Conservation (phyloP, 2,888 invertebrate genomes). For the Lypha dubia region DNA sequence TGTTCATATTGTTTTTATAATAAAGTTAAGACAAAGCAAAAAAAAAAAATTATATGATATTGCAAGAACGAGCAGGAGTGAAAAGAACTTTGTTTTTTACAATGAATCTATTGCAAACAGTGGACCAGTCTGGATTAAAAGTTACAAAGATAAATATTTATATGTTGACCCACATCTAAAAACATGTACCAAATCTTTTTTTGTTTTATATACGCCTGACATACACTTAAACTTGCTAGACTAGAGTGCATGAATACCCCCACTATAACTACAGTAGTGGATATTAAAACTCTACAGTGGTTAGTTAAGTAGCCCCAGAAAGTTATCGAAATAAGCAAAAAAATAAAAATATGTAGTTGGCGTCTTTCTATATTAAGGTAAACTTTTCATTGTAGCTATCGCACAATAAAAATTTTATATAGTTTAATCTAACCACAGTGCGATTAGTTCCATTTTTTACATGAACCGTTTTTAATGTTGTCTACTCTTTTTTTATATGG, state of each 20-base stretch:
- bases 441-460: too few species aligned
- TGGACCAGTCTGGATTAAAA: conserved; percentile 7
- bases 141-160: background rate
- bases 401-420: too few species aligned
- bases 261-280: background rate
- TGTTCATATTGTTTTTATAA: background rate
- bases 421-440: too few species aligned
- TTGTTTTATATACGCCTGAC: conserved; percentile 33
- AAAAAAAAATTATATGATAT: background rate
- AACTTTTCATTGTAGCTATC: too few species aligned
- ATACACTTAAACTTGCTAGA: background rate
- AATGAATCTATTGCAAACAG: background rate
- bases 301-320: background rate
- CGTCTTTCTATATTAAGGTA: too few species aligned
- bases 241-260: background rate
- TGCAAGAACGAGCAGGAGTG: background rate
- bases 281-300: conserved; percentile 15
- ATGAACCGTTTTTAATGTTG: too few species aligned
- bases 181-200: conserved; percentile 11
- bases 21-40: background rate
- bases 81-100: background rate
- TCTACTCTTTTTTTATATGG: background rate
- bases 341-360: too few species aligned
- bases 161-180: conserved; percentile 23
- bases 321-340: background rate